These are phyloP conservation scores for Micronycteris hirsuta DNA, from an alignment of 2,113 vertebrate genomes.

Conservation along the genomic window DNA sequence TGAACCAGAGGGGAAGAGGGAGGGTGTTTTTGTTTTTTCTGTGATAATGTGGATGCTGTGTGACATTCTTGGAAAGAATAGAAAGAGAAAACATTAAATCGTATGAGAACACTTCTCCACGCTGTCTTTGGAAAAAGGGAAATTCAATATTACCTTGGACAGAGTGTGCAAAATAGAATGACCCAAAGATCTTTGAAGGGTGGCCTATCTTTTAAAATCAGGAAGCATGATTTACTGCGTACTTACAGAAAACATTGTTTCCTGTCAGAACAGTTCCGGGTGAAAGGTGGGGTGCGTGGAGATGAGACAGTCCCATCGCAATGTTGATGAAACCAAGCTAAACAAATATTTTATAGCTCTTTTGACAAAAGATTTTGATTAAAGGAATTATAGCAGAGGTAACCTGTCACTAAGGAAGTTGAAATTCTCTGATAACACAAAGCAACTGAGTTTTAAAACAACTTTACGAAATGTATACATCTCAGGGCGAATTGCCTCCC, in stretches of 20 bases:
- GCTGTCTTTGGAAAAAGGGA: background rate
- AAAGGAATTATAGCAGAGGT: background rate
- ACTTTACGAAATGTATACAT: background rate
- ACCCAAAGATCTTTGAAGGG: constrained; percentile 15
- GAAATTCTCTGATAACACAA: background rate
- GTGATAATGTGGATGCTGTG: constrained; percentile 13
- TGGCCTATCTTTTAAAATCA: background rate
- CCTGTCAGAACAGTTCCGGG: constrained; percentile 20
- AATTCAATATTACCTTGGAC: constrained; percentile 47
- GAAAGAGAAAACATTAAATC: constrained; percentile 8
- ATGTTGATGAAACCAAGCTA: constrained; percentile 10
- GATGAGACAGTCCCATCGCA: background rate
- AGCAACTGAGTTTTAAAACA: background rate
- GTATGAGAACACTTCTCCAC: background rate
- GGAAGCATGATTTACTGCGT: background rate
- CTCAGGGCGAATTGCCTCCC: background rate
- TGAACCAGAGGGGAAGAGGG: background rate
- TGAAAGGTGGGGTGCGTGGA: background rate
- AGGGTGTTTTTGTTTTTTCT: background rate
- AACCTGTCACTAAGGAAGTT: background rate
- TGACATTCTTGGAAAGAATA: constrained; percentile 5
- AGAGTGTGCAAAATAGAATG: background rate
- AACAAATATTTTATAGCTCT: constrained; percentile 6
- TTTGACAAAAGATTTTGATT: constrained; percentile 24
- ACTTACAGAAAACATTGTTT: constrained; percentile 7